These are phyloP conservation scores for Gymnothorax javanicus DNA, from an alignment of 2,797 vertebrate species.

Conservation along the genomic window DNA sequence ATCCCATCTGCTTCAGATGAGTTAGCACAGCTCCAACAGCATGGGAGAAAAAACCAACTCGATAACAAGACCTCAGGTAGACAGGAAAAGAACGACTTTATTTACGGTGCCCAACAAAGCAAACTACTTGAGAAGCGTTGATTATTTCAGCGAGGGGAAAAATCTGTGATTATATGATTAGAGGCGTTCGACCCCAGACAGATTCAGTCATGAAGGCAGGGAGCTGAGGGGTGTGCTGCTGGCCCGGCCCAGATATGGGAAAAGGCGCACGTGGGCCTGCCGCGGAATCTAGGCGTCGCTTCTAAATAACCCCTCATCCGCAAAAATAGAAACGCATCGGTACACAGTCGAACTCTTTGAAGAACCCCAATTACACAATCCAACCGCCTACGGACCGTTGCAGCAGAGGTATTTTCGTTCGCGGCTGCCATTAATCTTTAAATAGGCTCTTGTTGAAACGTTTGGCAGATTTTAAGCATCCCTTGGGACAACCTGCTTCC, in stretches of 20 bases:
- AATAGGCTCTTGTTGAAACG: slow-evolving; percentile 1
- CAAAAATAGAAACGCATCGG: neutral
- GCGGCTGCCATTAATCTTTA: neutral
- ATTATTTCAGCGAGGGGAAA: neutral
- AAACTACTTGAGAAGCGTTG: neutral
- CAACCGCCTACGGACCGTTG: neutral
- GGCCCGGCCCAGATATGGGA: neutral
- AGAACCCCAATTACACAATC: neutral
- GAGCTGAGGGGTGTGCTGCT: too few species aligned
- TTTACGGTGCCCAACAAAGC: neutral
- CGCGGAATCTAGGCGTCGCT: neutral
- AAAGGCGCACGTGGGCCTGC: neutral
- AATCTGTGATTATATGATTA: slow-evolving; percentile 6
- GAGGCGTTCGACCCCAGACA: neutral
- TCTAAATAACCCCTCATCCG: neutral
- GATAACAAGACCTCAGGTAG: neutral
- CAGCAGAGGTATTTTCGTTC: neutral
- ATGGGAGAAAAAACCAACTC: neutral
- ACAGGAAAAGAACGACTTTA: neutral
- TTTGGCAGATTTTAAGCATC: neutral
- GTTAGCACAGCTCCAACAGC: neutral
- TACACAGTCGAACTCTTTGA: neutral
- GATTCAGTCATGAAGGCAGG: neutral
- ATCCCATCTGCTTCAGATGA: neutral
- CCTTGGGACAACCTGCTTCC: neutral